Conservation (phyloP, 2,113 vertebrate genomes). For the Cyphomyrus discorhynchus region DNA sequence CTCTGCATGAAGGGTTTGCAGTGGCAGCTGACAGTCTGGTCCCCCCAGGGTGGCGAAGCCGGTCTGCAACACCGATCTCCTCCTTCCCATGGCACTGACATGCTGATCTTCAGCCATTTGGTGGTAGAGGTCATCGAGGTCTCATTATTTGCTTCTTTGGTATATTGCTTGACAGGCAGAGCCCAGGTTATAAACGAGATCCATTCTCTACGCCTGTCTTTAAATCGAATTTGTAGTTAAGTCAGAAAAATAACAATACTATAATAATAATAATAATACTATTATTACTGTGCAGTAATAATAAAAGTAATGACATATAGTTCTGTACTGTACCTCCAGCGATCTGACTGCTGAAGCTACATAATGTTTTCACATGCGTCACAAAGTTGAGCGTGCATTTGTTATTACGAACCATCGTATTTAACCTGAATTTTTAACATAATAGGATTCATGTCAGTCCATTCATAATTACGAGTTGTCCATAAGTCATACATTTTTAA, state of each 20-base stretch:
- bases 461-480: too few relatives aligned
- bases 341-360: not conserved
- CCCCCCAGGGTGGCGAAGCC: not conserved
- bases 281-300: not conserved
- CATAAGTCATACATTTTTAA: too few relatives aligned
- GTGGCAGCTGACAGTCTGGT: not conserved
- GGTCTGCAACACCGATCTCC: not conserved
- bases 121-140: not conserved
- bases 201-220: too few relatives aligned
- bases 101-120: not conserved
- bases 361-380: not conserved
- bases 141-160: not conserved
- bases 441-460: not conserved
- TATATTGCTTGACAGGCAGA: not conserved
- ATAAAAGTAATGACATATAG: not conserved
- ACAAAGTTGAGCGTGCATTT: not conserved
- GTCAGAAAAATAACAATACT: not conserved
- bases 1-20: slow-evolving; percentile 16
- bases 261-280: not conserved
- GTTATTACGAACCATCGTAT: not conserved
- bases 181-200: not conserved
- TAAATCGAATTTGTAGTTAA: not conserved
- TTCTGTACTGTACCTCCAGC: not conserved
- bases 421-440: not conserved
- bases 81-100: not conserved